Conservation (phyloP, 2,888 invertebrate species). For the Caenorhabditis sinica region DNA sequence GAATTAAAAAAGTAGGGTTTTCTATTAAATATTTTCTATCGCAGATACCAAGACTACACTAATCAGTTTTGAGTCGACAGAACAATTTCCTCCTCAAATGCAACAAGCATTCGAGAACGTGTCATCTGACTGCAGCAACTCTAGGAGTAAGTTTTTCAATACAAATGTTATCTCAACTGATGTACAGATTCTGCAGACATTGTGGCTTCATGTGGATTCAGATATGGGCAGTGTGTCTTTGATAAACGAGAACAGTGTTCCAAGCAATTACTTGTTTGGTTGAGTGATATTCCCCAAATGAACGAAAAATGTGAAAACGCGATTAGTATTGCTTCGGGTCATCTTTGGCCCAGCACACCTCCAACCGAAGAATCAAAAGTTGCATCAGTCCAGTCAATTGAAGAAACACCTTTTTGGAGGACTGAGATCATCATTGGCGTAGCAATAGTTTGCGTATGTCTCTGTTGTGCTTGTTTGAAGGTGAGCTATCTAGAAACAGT, state of each 20-base stretch:
- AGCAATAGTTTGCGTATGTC: not conserved
- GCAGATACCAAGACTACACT: conserved; percentile 23
- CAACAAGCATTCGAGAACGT: not conserved
- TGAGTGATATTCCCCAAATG: conserved; percentile 2
- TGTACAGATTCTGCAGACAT: conserved; percentile 44
- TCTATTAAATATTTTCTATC: no score
- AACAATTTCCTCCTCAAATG: not conserved
- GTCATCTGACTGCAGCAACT: conserved; percentile 3
- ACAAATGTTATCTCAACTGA: conserved; percentile 10
- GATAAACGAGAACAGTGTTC: not conserved
- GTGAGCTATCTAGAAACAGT: no score
- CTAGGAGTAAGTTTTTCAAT: conserved; percentile 31
- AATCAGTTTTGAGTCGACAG: conserved; percentile 11
- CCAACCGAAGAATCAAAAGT: not conserved
- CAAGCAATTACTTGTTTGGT: not conserved
- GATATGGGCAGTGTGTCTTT: conserved; percentile 7
- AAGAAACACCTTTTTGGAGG: not conserved
- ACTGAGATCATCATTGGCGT: not conserved
- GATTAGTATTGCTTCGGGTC: not conserved
- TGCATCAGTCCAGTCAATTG: not conserved
- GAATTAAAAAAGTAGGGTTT: no score
- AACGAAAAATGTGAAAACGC: conserved; percentile 1
- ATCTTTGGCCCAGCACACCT: conserved; percentile 1
- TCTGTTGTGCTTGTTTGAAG: no score
- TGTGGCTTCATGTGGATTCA: conserved; percentile 33